Evolutionary conservation across 2,113 vertebrate species (phyloP).

Genomic region (Pipa parva): DNA sequence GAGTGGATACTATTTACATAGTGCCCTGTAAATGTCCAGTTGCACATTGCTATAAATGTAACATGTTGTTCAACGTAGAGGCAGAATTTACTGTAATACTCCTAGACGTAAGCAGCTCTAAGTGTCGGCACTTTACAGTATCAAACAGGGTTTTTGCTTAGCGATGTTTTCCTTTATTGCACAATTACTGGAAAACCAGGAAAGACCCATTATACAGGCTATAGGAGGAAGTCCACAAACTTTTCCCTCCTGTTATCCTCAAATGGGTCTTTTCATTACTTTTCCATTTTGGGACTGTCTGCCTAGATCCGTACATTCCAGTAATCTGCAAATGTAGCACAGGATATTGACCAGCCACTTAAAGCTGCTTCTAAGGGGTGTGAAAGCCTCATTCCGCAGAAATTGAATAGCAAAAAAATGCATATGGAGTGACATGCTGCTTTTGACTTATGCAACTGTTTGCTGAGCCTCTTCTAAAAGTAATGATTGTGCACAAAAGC

Average conservation of each 20-base stretch:
- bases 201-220: slow-evolving; percentile 19
- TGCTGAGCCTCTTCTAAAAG: slow-evolving; percentile 41
- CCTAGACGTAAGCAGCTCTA: slow-evolving; percentile 57
- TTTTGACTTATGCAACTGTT: slow-evolving; percentile 46
- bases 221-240: slow-evolving; percentile 34
- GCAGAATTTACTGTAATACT: slow-evolving; percentile 66
- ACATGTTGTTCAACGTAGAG: slow-evolving; percentile 43
- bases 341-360: slow-evolving; percentile 18
- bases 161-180: slow-evolving; percentile 59
- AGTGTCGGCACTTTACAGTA: slow-evolving; percentile 57
- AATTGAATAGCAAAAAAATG: slow-evolving; percentile 30
- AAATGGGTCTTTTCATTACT: slow-evolving; percentile 45
- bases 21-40: slow-evolving; percentile 17
- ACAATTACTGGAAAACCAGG: slow-evolving; percentile 57
- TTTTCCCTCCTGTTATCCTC: slow-evolving; percentile 24
- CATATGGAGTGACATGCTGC: slow-evolving; percentile 48
- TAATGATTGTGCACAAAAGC: slow-evolving; percentile 50
- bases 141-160: slow-evolving; percentile 43
- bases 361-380: slow-evolving; percentile 55
- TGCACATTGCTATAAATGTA: slow-evolving; percentile 44
- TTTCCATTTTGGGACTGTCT: slow-evolving; percentile 45
- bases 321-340: slow-evolving; percentile 40
- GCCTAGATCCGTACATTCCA: slow-evolving; percentile 48
- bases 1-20: slow-evolving; percentile 8
- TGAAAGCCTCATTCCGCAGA: slow-evolving; percentile 50